Evolutionary conservation across 2,888 invertebrate species (phyloP).

Genomic region (Thecophora atra): DNA sequence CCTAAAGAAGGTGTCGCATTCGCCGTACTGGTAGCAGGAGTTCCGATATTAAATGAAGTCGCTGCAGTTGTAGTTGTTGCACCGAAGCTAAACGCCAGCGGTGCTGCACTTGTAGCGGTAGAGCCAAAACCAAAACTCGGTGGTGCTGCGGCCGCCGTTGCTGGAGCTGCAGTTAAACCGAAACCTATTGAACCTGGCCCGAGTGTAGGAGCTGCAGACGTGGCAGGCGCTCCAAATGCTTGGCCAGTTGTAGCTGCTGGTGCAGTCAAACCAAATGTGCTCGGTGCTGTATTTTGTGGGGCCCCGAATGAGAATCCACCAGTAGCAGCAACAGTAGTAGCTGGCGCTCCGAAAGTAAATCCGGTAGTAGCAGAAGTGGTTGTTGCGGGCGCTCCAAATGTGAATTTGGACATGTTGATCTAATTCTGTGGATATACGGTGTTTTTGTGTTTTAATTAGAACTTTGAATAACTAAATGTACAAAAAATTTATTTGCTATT

Average conservation of each 20-base stretch:
- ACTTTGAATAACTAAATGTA: too few species aligned
- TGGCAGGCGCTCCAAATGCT: conserved; percentile 33
- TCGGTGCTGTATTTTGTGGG: conserved; percentile 40
- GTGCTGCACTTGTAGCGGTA: conserved; percentile 38
- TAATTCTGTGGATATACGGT: too few species aligned
- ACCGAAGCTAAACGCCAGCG: conserved; percentile 50
- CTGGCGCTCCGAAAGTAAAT: conserved; percentile 44
- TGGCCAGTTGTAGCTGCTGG: conserved; percentile 33
- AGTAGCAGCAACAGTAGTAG: conserved; percentile 41
- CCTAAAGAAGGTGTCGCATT: conserved; percentile 43
- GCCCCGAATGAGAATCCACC: conserved; percentile 49
- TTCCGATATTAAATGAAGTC: too few species aligned
- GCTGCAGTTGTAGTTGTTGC: conserved; percentile 36
- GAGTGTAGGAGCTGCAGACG: conserved; percentile 45
- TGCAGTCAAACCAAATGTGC: conserved; percentile 42
- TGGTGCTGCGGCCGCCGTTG: conserved; percentile 36
- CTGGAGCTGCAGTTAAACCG: conserved; percentile 36
- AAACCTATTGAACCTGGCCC: conserved; percentile 41
- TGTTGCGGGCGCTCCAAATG: too few species aligned
- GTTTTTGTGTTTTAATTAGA: too few species aligned
- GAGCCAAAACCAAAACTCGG: conserved; percentile 50
- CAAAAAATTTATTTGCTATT: too few species aligned
- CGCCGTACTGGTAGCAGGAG: conserved; percentile 44
- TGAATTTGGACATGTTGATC: too few species aligned
- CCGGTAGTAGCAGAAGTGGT: too few species aligned